A percentile compares a stretch with the other conserved stretches of the same genome.
phyloP scores from a whole-genome alignment of 2,888 invertebrate genomes.

The Sepiola atlantica region DNA sequence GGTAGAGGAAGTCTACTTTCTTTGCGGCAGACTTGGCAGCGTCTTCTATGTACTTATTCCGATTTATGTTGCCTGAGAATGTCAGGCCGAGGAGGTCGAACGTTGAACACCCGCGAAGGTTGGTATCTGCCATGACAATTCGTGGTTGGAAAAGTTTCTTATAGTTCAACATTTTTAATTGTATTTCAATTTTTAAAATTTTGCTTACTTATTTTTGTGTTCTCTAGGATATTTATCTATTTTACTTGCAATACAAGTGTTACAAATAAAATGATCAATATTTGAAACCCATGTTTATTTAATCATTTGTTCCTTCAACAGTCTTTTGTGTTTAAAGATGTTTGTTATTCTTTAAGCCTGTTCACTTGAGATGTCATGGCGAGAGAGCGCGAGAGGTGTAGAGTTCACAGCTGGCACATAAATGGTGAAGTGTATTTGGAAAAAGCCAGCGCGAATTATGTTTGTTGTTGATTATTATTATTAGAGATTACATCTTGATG shows the following conservation, averaged over 20 bases:
- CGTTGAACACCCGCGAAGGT: no score
- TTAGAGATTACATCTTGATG: constrained; percentile 14
- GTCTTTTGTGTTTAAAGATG: neutral
- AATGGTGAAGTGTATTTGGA: neutral
- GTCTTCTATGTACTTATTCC: no score
- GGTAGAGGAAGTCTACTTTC: no score
- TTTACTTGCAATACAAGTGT: neutral
- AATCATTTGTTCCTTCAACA: neutral
- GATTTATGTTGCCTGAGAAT: no score
- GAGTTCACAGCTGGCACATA: neutral
- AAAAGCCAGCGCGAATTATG: neutral
- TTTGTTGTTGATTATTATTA: constrained; percentile 2
- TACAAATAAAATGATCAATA: neutral
- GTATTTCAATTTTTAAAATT: no score
- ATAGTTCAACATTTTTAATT: no score
- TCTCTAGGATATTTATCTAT: no score
- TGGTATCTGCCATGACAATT: no score
- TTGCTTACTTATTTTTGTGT: no score
- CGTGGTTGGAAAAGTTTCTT: no score
- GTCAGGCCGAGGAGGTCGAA: no score
- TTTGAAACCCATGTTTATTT: neutral
- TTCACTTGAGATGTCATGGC: neutral
- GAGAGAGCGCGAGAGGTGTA: neutral
- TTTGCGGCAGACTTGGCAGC: no score
- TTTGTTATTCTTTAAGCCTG: neutral